Base-by-base conservation (phyloP, 2,797 vertebrate species). In the Bucorvus abyssinicus region DNA sequence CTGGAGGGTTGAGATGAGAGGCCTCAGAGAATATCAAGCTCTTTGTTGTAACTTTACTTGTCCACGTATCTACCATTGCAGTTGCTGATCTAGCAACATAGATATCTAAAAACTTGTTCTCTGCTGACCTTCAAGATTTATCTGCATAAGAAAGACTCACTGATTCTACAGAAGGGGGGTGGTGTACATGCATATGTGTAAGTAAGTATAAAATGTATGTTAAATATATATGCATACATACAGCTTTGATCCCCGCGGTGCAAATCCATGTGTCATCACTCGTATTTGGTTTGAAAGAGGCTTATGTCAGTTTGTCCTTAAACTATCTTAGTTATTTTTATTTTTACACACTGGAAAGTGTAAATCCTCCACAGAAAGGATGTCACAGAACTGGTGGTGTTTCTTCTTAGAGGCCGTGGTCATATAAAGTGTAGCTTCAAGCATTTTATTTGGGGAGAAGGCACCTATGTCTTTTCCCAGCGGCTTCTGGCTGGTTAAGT, bases 41-140 rank as follows among this genome's bases (percentile, higher is more conserved):
- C 11, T 59, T 24, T 0, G 0, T 57, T 69, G 0, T 3, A 10
- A 59, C 34, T 45, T 61, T 73, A 14, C 5, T 82, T 60, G 24
- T 56, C 26, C 6, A 7, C 40, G 3, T 8, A 27, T 40, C 24
- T 90, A 5, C n/a, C 10, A 7, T 19, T 85, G 32, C 29, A 49
- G 82, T 23, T 82, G 52, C 78, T 94, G 60, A 19, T 73, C 15
- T 59, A 38, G 74, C 42, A 84, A n/a, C 0, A 0, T 67, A 1
- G 2, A 1, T 45, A 47, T 56, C 12, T 73, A 44, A 86, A 79
- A 57, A 20, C 10, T 38, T 67, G 20, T 52, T 69, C 14, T 34
- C 63, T 65, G 3, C 21, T 69, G 44, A n/a, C n/a, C 21, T 84
- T 75, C 16, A 60, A 27, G 69, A n/a, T 81, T 69, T 68, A 45